Conservation (phyloP, 2,113 vertebrate genomes). For the Vanacampus margaritifer region DNA sequence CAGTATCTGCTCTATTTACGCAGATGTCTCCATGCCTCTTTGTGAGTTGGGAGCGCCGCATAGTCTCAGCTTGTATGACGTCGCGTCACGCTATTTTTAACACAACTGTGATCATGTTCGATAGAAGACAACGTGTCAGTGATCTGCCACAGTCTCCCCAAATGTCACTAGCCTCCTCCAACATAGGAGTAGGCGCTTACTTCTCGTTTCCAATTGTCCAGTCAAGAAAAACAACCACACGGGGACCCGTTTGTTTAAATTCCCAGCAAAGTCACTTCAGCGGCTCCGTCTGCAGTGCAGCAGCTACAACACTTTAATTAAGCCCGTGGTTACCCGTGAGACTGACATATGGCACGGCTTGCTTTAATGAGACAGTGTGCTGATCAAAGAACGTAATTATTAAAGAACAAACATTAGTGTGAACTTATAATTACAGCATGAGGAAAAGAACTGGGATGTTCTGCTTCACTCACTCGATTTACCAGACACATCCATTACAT, state of each 20-base stretch:
- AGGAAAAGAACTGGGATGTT: background rate
- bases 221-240: slow-evolving; percentile 3
- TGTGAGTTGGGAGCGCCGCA: slow-evolving; percentile 34
- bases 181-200: background rate
- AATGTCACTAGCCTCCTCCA: background rate
- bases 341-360: background rate
- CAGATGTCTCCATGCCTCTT: slow-evolving; percentile 41
- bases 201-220: background rate
- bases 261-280: background rate
- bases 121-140: background rate
- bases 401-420: slow-evolving; percentile 11
- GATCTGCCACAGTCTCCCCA: background rate
- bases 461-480: background rate
- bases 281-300: background rate
- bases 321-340: background rate
- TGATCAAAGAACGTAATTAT: slow-evolving; percentile 6
- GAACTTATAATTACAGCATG: slow-evolving; percentile 25
- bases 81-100: background rate
- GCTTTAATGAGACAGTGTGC: slow-evolving; percentile 1
- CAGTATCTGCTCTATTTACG: slow-evolving; percentile 46
- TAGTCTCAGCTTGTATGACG: background rate
- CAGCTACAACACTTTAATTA: background rate
- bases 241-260: background rate
- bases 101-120: background rate
- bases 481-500: background rate